Evolutionary conservation across 1,140 invertebrate genomes (phyloP).

Genomic region (Meloidogyne chitwoodi): DNA sequence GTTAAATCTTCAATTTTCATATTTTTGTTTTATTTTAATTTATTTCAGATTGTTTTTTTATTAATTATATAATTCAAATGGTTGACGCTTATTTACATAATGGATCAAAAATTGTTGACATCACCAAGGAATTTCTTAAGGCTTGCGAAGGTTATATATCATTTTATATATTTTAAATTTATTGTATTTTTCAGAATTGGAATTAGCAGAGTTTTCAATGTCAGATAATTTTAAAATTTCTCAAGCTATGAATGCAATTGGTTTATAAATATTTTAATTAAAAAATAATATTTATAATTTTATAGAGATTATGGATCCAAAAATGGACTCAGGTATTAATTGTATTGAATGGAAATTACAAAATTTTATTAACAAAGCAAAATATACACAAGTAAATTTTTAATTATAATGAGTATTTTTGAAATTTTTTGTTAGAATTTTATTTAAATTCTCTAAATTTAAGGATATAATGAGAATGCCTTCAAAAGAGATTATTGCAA

Average conservation of each 20-base stretch:
- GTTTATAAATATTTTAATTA: background rate
- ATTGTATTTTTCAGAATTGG: constrained; percentile 10
- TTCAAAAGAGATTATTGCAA: constrained; percentile 28
- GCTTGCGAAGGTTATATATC: constrained; percentile 11
- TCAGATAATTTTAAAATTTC: background rate
- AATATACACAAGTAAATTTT: background rate
- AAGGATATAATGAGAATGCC: background rate
- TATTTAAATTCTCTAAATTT: too few species aligned
- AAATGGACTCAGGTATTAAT: constrained; percentile 40
- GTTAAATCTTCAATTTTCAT: background rate
- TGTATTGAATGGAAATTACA: constrained; percentile 26
- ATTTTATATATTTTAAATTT: background rate
- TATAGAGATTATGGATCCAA: constrained; percentile 41
- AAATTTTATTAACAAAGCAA: background rate
- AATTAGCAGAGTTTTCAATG: constrained; percentile 16
- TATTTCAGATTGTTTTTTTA: too few species aligned
- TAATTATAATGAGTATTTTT: too few species aligned
- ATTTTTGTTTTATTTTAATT: too few species aligned
- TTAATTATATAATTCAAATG: background rate
- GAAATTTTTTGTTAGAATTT: too few species aligned
- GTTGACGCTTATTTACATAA: background rate
- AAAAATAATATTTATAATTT: background rate
- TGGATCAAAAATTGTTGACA: constrained; percentile 4
- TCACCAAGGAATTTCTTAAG: constrained; percentile 22
- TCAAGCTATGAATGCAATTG: constrained; percentile 32